Evolutionary conservation across 2,797 vertebrate species (phyloP).

Genomic region (Sebastes iracundus): DNA sequence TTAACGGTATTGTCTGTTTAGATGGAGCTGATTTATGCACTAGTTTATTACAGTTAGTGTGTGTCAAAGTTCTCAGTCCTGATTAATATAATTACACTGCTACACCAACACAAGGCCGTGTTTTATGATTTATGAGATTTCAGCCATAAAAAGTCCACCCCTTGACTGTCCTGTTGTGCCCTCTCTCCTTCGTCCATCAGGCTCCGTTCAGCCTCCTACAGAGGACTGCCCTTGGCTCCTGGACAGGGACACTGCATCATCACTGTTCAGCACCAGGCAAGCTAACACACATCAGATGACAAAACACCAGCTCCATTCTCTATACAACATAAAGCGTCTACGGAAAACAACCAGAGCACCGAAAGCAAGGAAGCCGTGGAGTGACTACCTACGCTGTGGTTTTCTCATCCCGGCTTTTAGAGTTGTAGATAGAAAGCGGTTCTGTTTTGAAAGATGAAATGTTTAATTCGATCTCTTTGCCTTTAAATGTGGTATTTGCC

Average conservation of each 20-base stretch:
- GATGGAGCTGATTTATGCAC: slow-evolving; percentile 41
- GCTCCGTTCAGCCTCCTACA: slow-evolving; percentile 37
- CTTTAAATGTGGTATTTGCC: slow-evolving; percentile 41
- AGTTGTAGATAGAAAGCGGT: neutral
- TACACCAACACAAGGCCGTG: slow-evolving; percentile 9
- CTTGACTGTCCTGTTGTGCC: slow-evolving; percentile 21
- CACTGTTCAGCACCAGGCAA: slow-evolving; percentile 47
- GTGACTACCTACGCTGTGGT: neutral
- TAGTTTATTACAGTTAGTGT: slow-evolving; percentile 14
- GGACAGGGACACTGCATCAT: slow-evolving; percentile 64
- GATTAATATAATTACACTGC: slow-evolving; percentile 46
- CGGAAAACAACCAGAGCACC: slow-evolving; percentile 22
- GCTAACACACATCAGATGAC: slow-evolving; percentile 41
- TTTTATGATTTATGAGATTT: slow-evolving; percentile 32
- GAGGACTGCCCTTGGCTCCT: slow-evolving; percentile 61
- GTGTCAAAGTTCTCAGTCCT: slow-evolving; percentile 34
- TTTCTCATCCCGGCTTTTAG: neutral
- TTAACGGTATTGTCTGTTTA: slow-evolving; percentile 36
- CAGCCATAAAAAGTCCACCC: slow-evolving; percentile 12
- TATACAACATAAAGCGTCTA: slow-evolving; percentile 20
- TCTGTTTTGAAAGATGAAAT: slow-evolving; percentile 9
- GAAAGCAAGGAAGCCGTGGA: neutral
- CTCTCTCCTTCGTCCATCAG: slow-evolving; percentile 43
- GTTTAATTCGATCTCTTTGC: slow-evolving; percentile 1
- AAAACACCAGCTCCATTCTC: slow-evolving; percentile 28